phyloP scores from a whole-genome alignment of 2,113 vertebrate genomes.

The human region DNA sequence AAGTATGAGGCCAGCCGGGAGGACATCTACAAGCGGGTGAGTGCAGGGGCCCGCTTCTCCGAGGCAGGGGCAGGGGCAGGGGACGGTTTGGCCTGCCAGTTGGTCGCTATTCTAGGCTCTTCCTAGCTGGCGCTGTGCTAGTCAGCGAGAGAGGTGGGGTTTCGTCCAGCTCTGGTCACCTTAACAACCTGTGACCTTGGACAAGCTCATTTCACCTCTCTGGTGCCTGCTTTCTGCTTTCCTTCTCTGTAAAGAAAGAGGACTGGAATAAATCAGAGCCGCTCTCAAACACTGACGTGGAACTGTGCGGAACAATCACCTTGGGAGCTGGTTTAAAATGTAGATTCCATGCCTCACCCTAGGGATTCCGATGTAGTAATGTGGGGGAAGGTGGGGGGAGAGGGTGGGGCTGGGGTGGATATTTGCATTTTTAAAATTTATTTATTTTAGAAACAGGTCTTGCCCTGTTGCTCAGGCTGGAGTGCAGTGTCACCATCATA shows the following conservation, averaged over 20 bases:
- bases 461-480: too few species aligned
- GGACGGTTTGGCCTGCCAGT: fast-evolving
- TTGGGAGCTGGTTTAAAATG: not conserved
- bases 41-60: not conserved
- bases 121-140: not conserved
- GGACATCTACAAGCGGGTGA: conserved; percentile 92
- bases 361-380: not conserved
- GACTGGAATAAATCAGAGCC: not conserved
- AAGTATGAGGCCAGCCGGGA: conserved; percentile 92
- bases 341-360: not conserved
- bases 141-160: not conserved
- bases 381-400: not conserved
- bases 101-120: fast-evolving
- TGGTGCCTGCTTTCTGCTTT: not conserved
- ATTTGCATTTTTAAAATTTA: not conserved
- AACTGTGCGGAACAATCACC: fast-evolving
- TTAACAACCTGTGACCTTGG: not conserved
- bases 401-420: not conserved
- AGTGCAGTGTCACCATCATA: too few species aligned
- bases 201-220: not conserved
- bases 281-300: not conserved
- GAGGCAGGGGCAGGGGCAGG: fast-evolving
- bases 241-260: not conserved
- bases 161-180: not conserved
- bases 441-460: too few species aligned